These are phyloP conservation scores for Leucoma salicis DNA, from an alignment of 2,888 invertebrate genomes.

Conservation along the genomic window DNA sequence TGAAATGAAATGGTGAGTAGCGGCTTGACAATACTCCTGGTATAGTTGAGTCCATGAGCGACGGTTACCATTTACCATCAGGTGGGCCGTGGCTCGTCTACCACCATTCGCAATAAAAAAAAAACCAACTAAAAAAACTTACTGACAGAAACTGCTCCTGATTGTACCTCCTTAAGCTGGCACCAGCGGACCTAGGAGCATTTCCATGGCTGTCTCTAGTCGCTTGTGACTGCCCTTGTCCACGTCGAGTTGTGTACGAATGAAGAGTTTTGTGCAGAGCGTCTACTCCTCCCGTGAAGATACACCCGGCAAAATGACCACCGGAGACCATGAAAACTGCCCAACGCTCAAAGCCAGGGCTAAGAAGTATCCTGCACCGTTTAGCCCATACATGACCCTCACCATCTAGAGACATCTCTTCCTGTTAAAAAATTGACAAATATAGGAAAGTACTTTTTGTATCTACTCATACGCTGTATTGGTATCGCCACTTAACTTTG, in stretches of 20 bases:
- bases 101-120: no score
- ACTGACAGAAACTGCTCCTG: constrained; percentile 89
- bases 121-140: constrained; percentile 7
- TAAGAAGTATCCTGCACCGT: constrained; percentile 53
- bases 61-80: no score
- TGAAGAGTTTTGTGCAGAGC: constrained; percentile 91
- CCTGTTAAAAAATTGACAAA: constrained; percentile 58
- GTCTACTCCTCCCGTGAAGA: constrained; percentile 69
- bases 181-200: constrained; percentile 90
- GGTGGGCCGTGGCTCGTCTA: no score
- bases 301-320: constrained; percentile 80
- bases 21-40: no score
- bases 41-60: no score
- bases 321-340: constrained; percentile 92
- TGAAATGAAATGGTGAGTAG: no score
- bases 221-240: constrained; percentile 90
- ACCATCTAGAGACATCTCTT: constrained; percentile 72
- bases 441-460: no score
- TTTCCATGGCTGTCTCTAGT: constrained; percentile 83
- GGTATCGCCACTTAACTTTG: no score
- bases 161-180: constrained; percentile 90
- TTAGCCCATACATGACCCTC: constrained; percentile 67
- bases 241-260: constrained; percentile 91
- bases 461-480: no score
- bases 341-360: constrained; percentile 82